Evolutionary conservation across 2,113 vertebrate genomes (phyloP).

Genomic region (Nyctereutes procyonoides): DNA sequence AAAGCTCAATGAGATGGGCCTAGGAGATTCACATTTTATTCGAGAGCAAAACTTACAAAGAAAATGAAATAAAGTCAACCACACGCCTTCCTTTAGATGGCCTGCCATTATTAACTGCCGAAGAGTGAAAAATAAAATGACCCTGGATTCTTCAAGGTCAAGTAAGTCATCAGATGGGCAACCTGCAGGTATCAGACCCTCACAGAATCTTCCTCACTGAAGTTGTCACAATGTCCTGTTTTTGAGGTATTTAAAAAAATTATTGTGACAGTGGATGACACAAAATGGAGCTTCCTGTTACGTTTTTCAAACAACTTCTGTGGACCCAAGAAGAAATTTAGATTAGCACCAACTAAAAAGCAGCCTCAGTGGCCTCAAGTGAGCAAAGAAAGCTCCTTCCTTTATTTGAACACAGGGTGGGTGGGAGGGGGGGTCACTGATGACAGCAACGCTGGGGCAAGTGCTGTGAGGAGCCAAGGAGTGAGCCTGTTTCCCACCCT

Average conservation of each 20-base stretch:
- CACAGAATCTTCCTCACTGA: slow-evolving; percentile 18
- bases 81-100: neutral
- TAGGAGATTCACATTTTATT: slow-evolving; percentile 67
- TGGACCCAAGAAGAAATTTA: slow-evolving; percentile 76
- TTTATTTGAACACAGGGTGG: neutral
- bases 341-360: slow-evolving; percentile 83
- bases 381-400: slow-evolving; percentile 61
- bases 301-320: slow-evolving; percentile 71
- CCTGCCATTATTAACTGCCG: slow-evolving; percentile 48
- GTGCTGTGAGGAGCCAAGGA: neutral
- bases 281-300: slow-evolving; percentile 79
- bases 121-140: slow-evolving; percentile 69
- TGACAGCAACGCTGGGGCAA: neutral
- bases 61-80: neutral
- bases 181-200: slow-evolving; percentile 51
- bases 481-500: neutral
- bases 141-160: slow-evolving; percentile 62
- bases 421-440: no score
- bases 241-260: slow-evolving; percentile 86
- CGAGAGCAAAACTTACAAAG: slow-evolving; percentile 51
- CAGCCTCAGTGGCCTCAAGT: slow-evolving; percentile 68
- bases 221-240: slow-evolving; percentile 76
- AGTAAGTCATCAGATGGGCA: slow-evolving; percentile 49
- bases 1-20: slow-evolving; percentile 69
- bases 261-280: slow-evolving; percentile 78